Evolutionary conservation across 2,797 vertebrate genomes (phyloP).

Genomic region (Peromyscus aztecus): DNA sequence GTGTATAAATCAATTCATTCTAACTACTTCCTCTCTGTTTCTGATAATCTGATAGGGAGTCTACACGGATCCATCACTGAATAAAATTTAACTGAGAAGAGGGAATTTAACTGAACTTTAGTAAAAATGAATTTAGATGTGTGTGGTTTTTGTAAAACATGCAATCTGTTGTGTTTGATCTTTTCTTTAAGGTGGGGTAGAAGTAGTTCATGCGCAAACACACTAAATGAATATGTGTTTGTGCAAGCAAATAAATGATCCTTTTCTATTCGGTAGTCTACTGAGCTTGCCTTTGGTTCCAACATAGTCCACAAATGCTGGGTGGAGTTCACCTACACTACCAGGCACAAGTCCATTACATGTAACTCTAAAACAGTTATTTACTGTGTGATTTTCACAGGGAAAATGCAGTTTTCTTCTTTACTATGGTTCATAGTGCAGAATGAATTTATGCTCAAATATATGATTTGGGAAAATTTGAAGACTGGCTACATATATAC

Average conservation of each 20-base stretch:
- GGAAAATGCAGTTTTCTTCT: background rate
- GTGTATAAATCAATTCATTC: conserved; percentile 77
- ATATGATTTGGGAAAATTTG: background rate
- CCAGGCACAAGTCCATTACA: background rate
- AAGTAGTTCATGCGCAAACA: conserved; percentile 50
- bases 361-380: conserved; percentile 17
- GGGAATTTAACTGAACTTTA: conserved; percentile 58
- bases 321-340: background rate
- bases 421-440: background rate
- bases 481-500: background rate
- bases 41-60: conserved; percentile 72
- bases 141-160: conserved; percentile 76
- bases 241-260: conserved; percentile 63
- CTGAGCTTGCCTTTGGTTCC: background rate
- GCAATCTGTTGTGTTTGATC: conserved; percentile 77
- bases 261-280: conserved; percentile 54
- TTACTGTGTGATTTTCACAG: conserved; percentile 30
- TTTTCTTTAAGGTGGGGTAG: conserved; percentile 22
- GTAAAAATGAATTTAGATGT: conserved; percentile 72
- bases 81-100: conserved; percentile 53
- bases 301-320: background rate
- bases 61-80: conserved; percentile 67
- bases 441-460: background rate
- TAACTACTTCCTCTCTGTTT: conserved; percentile 71
- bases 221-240: conserved; percentile 64